Conservation (phyloP, 2,797 vertebrate genomes). For the Pampus argenteus region DNA sequence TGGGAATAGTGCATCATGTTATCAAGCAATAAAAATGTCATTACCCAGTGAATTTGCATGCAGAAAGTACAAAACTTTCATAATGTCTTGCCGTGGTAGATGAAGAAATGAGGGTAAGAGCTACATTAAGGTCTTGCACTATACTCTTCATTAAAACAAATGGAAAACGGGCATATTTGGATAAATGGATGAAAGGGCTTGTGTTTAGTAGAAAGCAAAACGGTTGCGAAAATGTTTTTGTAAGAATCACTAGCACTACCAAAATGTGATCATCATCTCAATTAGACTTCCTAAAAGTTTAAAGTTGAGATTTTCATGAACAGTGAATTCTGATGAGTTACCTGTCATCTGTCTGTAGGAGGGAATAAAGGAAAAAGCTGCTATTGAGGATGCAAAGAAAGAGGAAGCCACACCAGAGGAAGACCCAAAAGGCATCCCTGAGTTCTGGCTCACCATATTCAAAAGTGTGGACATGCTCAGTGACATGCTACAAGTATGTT, state of each 20-base stretch:
- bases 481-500: constrained; percentile 91
- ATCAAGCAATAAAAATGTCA: too few species aligned
- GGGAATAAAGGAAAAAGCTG: constrained; percentile 91
- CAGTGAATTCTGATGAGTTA: constrained; percentile 12
- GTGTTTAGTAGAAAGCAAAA: background rate
- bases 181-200: background rate
- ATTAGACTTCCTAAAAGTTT: background rate
- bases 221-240: background rate
- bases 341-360: constrained; percentile 81
- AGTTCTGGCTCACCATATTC: constrained; percentile 99
- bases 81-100: background rate
- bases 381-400: constrained; percentile 91
- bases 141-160: background rate
- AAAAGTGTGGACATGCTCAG: constrained; percentile 96
- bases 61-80: background rate
- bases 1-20: background rate
- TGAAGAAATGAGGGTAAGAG: background rate
- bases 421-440: constrained; percentile 93
- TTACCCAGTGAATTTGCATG: too few species aligned
- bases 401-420: constrained; percentile 83
- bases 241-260: background rate
- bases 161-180: background rate
- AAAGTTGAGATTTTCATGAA: background rate
- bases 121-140: too few species aligned
- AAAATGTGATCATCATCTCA: background rate